Percentiles rank a stretch among this genome's conserved stretches.
phyloP scores from a whole-genome alignment of 2,888 invertebrate species.

The Parapristionchus giblindavisi region DNA sequence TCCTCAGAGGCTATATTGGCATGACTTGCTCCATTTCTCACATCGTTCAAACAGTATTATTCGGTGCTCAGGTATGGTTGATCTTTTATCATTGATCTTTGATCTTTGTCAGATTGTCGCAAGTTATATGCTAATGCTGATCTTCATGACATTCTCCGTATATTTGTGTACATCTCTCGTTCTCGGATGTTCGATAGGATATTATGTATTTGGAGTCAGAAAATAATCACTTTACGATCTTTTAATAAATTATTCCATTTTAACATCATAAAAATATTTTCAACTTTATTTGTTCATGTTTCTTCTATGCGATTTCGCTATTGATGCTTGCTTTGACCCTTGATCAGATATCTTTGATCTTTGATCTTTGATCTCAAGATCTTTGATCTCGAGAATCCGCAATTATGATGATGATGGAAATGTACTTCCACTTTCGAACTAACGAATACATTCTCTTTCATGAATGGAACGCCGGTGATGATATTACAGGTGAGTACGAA shows the following conservation, averaged over 20 bases:
- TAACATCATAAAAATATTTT: background rate
- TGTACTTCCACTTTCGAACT: conserved; percentile 65
- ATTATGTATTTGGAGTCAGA: conserved; percentile 59
- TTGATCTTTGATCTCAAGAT: too few relatives aligned
- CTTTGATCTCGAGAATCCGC: background rate
- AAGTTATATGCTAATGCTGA: conserved; percentile 64
- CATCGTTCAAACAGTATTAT: conserved; percentile 8
- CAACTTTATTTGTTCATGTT: background rate
- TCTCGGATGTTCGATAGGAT: conserved; percentile 56
- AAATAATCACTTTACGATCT: background rate
- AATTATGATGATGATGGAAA: conserved; percentile 63
- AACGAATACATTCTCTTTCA: conserved; percentile 59
- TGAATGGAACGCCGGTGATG: conserved; percentile 58
- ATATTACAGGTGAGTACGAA: conserved; percentile 43
- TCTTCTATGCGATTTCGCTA: background rate
- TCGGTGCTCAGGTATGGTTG: conserved; percentile 10
- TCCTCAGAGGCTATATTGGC: background rate
- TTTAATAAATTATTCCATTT: conserved; percentile 6
- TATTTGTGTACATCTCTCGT: conserved; percentile 62
- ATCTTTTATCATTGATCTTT: background rate
- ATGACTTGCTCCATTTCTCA: background rate
- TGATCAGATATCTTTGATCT: too few relatives aligned
- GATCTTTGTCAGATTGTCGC: conserved; percentile 40
- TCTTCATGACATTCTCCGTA: conserved; percentile 68
- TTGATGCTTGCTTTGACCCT: background rate